Percentiles rank a stretch among this genome's conserved stretches.
Evolutionary conservation across 2,113 vertebrate genomes (phyloP).

Genomic region (Chionomys nivalis): DNA sequence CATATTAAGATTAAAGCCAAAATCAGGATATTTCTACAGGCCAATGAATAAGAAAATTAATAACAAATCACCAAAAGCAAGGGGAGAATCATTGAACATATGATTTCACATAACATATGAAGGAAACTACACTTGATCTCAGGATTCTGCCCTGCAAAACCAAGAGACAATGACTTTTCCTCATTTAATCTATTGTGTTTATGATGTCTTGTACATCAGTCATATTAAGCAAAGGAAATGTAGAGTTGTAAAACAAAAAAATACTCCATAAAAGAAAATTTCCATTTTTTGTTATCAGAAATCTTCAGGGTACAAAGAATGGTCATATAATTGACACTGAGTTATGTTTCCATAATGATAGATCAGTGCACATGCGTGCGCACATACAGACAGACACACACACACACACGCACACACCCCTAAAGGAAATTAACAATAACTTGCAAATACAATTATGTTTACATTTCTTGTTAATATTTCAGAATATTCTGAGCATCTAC

Average conservation of each 20-base stretch:
- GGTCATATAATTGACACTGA: background rate
- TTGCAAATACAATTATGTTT: slow-evolving; percentile 13
- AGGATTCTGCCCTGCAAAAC: background rate
- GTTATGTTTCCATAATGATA: background rate
- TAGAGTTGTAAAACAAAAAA: background rate
- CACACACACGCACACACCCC: background rate
- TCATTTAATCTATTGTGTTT: background rate
- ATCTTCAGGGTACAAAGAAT: slow-evolving; percentile 19
- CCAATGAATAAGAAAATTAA: slow-evolving; percentile 14
- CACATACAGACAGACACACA: background rate
- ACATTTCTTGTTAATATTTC: slow-evolving; percentile 53
- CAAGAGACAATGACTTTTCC: background rate
- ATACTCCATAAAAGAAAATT: background rate
- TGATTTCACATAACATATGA: background rate
- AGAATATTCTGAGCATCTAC: background rate
- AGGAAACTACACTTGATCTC: background rate
- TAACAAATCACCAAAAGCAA: background rate
- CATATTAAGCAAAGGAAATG: slow-evolving; percentile 20
- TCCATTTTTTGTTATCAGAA: background rate
- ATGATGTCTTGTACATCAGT: background rate
- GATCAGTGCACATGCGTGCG: background rate
- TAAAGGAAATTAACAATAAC: background rate
- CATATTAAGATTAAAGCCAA: background rate
- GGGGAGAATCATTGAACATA: background rate
- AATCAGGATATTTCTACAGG: background rate